phyloP scores from a whole-genome alignment of 2,888 invertebrate species.

The Himalopsyche japonica region DNA sequence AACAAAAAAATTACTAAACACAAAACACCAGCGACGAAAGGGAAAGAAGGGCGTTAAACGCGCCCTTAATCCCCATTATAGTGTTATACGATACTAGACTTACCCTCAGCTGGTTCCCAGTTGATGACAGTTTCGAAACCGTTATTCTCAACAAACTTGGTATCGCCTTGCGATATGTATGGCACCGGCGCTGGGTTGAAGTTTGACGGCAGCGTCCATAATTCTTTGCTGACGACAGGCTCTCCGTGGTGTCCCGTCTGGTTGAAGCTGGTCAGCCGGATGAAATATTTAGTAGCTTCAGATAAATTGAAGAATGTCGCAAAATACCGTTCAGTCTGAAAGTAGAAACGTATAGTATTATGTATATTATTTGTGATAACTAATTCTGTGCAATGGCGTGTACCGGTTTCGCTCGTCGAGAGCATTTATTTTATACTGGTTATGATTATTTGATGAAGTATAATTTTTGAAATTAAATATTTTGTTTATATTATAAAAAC shows the following conservation, averaged over 20 bases:
- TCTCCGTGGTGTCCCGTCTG: conserved; percentile 5
- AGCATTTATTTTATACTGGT: too few relatives aligned
- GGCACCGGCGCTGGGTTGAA: not conserved
- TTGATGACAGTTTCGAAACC: conserved; percentile 5
- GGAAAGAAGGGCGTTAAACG: too few relatives aligned
- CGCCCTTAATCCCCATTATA: too few relatives aligned
- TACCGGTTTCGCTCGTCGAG: too few relatives aligned
- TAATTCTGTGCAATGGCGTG: too few relatives aligned
- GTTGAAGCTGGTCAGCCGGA: conserved; percentile 8
- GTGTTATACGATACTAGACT: not conserved
- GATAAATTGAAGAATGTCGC: conserved; percentile 13
- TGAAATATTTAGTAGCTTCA: conserved; percentile 8
- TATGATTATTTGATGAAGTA: too few relatives aligned
- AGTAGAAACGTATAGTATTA: not conserved
- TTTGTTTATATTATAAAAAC: too few relatives aligned
- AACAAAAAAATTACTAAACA: too few relatives aligned
- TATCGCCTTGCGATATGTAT: conserved; percentile 3
- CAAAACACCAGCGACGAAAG: too few relatives aligned
- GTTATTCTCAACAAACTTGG: not conserved
- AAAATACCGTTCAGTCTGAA: conserved; percentile 2
- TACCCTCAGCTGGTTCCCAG: conserved; percentile 31
- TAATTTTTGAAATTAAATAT: too few relatives aligned
- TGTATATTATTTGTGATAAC: too few relatives aligned
- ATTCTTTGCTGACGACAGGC: not conserved
- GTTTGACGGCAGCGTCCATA: conserved; percentile 7